Conservation (phyloP, 2,797 vertebrate genomes). For the Pangasius mekongensis region DNA sequence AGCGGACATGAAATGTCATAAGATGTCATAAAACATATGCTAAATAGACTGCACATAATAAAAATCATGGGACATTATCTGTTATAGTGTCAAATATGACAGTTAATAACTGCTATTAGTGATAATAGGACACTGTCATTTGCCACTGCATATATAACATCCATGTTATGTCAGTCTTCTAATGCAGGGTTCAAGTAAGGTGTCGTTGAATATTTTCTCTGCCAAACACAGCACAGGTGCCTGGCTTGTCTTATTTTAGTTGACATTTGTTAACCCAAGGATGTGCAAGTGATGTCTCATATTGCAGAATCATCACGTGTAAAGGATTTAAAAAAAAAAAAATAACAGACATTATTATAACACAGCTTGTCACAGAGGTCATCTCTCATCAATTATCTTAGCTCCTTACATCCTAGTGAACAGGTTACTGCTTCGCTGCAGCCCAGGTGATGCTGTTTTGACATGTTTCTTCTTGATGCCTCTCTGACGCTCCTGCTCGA, state of each 20-base stretch:
- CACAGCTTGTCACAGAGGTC: not conserved
- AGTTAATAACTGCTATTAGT: not conserved
- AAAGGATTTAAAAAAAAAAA: not conserved
- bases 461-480: slow-evolving; percentile 23
- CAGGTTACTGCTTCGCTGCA: not conserved
- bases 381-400: not conserved
- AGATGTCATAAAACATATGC: not conserved
- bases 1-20: not conserved
- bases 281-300: slow-evolving; percentile 5
- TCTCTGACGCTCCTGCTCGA: slow-evolving; percentile 15
- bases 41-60: not conserved
- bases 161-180: not conserved
- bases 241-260: not conserved
- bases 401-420: not conserved
- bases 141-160: not conserved
- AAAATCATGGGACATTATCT: not conserved
- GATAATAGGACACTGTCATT: not conserved
- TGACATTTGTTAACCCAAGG: slow-evolving; percentile 11
- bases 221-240: not conserved
- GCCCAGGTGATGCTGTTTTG: not conserved
- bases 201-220: not conserved
- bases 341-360: slow-evolving; percentile 10
- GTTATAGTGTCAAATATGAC: not conserved
- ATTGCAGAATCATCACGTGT: not conserved
- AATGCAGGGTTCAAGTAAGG: not conserved